Percentiles rank a stretch among this genome's conserved stretches.
These are phyloP conservation scores for Cacatua alba DNA, from an alignment of 2,113 vertebrate genomes.

Conservation along the genomic window DNA sequence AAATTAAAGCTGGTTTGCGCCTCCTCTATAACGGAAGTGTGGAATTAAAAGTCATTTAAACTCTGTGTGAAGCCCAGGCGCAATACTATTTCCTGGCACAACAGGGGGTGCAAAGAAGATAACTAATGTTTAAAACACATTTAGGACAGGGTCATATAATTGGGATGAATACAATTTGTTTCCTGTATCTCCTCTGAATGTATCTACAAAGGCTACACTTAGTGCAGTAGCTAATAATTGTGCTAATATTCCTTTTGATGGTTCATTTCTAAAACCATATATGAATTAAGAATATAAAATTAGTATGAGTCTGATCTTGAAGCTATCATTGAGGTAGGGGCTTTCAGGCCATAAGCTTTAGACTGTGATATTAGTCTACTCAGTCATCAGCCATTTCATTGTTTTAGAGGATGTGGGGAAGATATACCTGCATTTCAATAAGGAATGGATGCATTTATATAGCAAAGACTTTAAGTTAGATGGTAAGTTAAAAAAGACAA, in stretches of 20 bases:
- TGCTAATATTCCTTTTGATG: not conserved
- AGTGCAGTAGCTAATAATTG: not conserved
- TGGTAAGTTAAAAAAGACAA: not conserved
- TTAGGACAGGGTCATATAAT: not conserved
- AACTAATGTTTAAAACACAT: slow-evolving; percentile 28
- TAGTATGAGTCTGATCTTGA: not conserved
- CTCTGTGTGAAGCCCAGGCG: not conserved
- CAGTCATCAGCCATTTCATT: not conserved
- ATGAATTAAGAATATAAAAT: not conserved
- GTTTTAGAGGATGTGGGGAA: not conserved
- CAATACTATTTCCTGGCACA: slow-evolving; percentile 40
- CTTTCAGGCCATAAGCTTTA: not conserved
- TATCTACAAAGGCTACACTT: not conserved
- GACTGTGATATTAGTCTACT: not conserved
- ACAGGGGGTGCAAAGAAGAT: not conserved
- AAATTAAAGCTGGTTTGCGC: slow-evolving; percentile 16
- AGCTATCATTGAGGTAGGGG: not conserved
- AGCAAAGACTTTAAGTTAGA: not conserved
- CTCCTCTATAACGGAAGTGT: not conserved
- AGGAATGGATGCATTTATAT: not conserved
- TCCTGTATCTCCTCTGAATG: not conserved
- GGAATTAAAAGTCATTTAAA: slow-evolving; percentile 56
- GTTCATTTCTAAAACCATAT: not conserved
- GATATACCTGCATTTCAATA: not conserved
- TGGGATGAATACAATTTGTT: slow-evolving; percentile 3